These are phyloP conservation scores for Taenioides sp. DNA, from an alignment of 2,797 vertebrate genomes.

Conservation along the genomic window DNA sequence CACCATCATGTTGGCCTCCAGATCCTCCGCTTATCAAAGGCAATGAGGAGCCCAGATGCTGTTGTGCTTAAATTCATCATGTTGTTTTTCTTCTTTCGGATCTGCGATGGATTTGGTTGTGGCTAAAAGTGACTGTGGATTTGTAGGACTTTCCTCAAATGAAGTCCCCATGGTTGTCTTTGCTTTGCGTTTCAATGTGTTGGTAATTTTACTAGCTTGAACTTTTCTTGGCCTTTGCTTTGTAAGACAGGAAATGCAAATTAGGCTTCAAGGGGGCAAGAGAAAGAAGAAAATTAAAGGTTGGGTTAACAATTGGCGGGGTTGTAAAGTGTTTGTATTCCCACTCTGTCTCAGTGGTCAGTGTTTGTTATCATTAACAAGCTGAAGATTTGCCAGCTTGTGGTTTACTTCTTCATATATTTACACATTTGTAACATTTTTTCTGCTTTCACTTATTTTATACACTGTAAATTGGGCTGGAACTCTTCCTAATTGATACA, in stretches of 20 bases:
- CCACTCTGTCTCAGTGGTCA: conserved; percentile 41
- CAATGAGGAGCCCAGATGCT: conserved; percentile 50
- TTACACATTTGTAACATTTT: too few relatives aligned
- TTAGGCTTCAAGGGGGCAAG: conserved; percentile 39
- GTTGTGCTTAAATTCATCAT: conserved; percentile 25
- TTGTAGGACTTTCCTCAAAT: conserved; percentile 19
- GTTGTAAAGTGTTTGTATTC: conserved; percentile 56
- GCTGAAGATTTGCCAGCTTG: background rate
- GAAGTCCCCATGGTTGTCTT: conserved; percentile 31
- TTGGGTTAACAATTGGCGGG: conserved; percentile 51
- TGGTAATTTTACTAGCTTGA: conserved; percentile 63
- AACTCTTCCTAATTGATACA: too few relatives aligned
- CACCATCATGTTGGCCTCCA: conserved; percentile 35
- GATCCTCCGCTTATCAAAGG: conserved; percentile 48
- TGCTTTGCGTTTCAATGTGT: conserved; percentile 26
- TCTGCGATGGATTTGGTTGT: conserved; percentile 28
- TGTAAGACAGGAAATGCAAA: conserved; percentile 49
- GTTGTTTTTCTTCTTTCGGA: conserved; percentile 13
- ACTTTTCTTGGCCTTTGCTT: conserved; percentile 38
- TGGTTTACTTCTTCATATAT: background rate
- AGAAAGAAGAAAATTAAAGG: conserved; percentile 55
- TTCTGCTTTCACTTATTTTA: too few relatives aligned
- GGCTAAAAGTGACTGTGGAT: background rate
- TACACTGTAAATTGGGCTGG: too few relatives aligned
- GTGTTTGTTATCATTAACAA: background rate